phyloP scores from a whole-genome alignment of 2,797 vertebrate species.

The Myotis findleyi region DNA sequence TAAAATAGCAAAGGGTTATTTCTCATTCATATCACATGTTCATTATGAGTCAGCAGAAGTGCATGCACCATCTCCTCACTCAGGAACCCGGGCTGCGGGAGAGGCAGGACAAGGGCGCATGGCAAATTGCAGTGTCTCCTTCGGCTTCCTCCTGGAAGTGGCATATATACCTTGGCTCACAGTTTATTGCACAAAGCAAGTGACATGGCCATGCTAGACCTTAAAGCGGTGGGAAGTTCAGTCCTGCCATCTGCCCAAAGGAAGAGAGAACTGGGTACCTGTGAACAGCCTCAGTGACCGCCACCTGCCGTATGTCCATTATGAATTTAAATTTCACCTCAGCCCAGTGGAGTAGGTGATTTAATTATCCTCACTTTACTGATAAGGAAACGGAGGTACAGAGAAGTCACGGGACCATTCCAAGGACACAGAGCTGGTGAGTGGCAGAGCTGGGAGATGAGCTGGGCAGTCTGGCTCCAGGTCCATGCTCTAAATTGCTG shows the following conservation, averaged over 20 bases:
- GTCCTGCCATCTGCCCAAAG: neutral
- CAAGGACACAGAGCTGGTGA: neutral
- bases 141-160: neutral
- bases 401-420: neutral
- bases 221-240: neutral
- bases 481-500: neutral
- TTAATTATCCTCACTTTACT: neutral
- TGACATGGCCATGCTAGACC: rapidly evolving
- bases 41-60: neutral
- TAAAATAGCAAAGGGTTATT: neutral
- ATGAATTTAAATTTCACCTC: neutral
- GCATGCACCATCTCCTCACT: neutral
- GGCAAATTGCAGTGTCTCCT: neutral
- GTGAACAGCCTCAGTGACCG: neutral
- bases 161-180: neutral
- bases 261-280: neutral
- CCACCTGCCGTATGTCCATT: neutral
- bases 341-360: neutral
- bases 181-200: neutral
- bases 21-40: neutral
- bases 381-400: neutral
- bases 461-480: neutral
- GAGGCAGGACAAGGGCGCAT: neutral
- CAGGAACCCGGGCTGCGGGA: neutral
- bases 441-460: neutral